These are phyloP conservation scores for Metridium senile DNA, from an alignment of 92 coral and sea anemone genomes.

Conservation along the genomic window DNA sequence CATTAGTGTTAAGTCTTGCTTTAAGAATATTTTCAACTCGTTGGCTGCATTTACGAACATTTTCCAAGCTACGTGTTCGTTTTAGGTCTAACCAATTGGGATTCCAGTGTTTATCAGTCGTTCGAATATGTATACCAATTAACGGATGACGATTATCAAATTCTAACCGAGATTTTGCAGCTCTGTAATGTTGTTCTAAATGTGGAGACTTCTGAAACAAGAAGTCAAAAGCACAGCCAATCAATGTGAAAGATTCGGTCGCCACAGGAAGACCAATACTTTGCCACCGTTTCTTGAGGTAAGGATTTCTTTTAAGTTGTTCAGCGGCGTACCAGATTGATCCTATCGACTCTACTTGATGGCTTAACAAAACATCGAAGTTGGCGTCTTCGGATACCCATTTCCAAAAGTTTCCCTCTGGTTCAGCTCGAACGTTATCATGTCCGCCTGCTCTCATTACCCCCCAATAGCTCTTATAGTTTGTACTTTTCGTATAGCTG, in stretches of 20 bases:
- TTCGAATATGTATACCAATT: slow-evolving; percentile 40
- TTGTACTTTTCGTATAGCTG: too few species aligned
- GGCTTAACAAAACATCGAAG: too few species aligned
- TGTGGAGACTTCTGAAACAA: slow-evolving; percentile 11
- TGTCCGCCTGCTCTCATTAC: neutral
- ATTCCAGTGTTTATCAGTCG: slow-evolving; percentile 46
- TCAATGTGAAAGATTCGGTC: too few species aligned
- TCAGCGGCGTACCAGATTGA: too few species aligned
- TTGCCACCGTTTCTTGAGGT: too few species aligned
- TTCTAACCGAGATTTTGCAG: slow-evolving; percentile 19
- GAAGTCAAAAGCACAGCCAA: too few species aligned
- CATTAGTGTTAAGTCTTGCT: neutral
- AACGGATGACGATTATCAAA: too few species aligned
- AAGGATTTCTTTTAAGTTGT: too few species aligned
- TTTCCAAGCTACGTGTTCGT: slow-evolving; percentile 30
- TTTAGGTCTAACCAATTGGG: neutral
- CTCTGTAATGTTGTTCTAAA: slow-evolving; percentile 1
- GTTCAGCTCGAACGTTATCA: neutral
- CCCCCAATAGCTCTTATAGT: slow-evolving; percentile 34
- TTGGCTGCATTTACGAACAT: slow-evolving; percentile 29
- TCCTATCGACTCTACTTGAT: too few species aligned
- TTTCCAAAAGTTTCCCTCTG: slow-evolving; percentile 7
- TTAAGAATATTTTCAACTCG: slow-evolving; percentile 12
- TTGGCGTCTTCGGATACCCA: too few species aligned
- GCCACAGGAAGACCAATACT: too few species aligned